A percentile compares a stretch with the other conserved stretches of the same genome.
These are phyloP conservation scores for Gymnocypris eckloni DNA, from an alignment of 2,797 vertebrate species.

Conservation along the genomic window DNA sequence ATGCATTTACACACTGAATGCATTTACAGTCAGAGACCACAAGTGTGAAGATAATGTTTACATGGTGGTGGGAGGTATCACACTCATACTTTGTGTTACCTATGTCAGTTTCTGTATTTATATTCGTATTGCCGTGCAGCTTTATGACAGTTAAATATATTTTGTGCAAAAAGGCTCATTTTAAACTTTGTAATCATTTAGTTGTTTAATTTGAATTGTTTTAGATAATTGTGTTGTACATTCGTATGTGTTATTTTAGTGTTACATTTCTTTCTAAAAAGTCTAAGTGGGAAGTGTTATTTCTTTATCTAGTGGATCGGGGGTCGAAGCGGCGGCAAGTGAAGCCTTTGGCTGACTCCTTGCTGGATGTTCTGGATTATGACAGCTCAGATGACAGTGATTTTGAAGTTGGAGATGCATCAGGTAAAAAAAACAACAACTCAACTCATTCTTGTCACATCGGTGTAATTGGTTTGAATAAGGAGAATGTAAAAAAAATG, in stretches of 20 bases:
- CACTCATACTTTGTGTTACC: background rate
- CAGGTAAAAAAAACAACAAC: constrained; percentile 80
- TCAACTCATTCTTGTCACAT: background rate
- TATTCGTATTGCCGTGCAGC: background rate
- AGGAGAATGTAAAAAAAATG: background rate
- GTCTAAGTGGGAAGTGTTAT: background rate
- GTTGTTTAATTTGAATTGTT: background rate
- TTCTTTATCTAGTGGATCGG: constrained; percentile 87
- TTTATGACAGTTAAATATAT: background rate
- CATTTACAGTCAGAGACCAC: background rate
- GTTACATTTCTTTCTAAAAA: background rate
- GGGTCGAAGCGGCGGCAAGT: constrained; percentile 96
- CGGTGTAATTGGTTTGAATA: background rate
- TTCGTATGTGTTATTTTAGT: background rate
- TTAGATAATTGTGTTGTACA: background rate
- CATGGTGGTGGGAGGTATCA: background rate
- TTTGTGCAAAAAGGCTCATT: background rate
- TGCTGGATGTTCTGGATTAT: constrained; percentile 96
- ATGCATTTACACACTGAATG: background rate
- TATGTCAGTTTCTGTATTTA: background rate
- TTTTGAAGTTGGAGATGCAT: constrained; percentile 98
- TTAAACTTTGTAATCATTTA: background rate
- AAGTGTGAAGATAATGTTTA: background rate
- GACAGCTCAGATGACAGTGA: constrained; percentile 99
- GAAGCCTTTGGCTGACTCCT: constrained; percentile 96